These are phyloP conservation scores for Motacilla tschutschensis DNA, from an alignment of 2,113 vertebrate species.

Conservation along the genomic window DNA sequence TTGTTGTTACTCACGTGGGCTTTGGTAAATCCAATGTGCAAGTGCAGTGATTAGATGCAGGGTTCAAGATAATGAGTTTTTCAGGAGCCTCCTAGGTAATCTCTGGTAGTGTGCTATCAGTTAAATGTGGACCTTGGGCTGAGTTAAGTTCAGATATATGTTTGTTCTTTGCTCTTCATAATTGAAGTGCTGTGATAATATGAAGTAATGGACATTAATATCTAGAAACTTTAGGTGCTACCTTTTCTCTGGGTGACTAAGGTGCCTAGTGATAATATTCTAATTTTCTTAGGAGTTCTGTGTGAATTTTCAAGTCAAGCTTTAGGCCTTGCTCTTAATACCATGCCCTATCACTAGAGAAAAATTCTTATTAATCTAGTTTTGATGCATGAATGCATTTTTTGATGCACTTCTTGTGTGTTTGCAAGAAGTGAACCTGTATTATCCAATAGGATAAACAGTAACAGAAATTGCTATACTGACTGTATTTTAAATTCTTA, in stretches of 20 bases:
- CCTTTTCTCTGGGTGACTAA: not conserved
- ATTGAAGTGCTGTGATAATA: not conserved
- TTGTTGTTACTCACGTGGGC: not conserved
- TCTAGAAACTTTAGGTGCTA: not conserved
- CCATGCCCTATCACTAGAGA: not conserved
- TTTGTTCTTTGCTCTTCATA: constrained; percentile 23
- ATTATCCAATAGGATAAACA: not conserved
- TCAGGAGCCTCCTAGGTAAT: not conserved
- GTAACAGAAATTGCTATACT: not conserved
- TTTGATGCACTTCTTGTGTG: not conserved
- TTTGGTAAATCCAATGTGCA: not conserved
- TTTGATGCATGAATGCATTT: not conserved
- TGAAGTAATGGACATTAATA: not conserved
- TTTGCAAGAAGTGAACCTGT: not conserved
- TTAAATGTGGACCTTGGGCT: not conserved
- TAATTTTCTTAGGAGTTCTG: not conserved
- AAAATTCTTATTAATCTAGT: not conserved
- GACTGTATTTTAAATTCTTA: not conserved
- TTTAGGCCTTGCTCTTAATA: not conserved
- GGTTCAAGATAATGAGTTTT: not conserved
- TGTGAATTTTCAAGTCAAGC: not conserved
- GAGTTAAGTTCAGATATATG: not conserved
- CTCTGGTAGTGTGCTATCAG: not conserved
- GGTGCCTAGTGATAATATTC: not conserved
- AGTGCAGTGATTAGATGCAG: not conserved